phyloP scores from a whole-genome alignment of 2,888 invertebrate species.

The Isotomurus palustris region DNA sequence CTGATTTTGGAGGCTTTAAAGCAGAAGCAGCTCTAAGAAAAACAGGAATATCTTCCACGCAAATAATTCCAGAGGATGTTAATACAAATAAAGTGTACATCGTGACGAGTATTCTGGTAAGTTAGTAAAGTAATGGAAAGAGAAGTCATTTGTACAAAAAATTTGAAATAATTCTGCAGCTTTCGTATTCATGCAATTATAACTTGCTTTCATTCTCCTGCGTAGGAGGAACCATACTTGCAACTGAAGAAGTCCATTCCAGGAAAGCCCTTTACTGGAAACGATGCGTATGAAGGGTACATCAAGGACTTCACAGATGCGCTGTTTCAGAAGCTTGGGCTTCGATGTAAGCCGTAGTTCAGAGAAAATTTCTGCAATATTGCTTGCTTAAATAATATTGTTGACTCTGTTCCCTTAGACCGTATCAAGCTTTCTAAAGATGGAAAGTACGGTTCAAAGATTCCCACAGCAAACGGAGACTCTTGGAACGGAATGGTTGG shows the following conservation, averaged over 20 bases:
- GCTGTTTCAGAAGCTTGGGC: constrained; percentile 65
- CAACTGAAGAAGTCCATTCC: constrained; percentile 61
- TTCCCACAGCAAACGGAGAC: constrained; percentile 61
- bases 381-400: background rate
- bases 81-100: constrained; percentile 14
- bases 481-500: constrained; percentile 79
- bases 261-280: constrained; percentile 57
- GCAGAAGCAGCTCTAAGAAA: constrained; percentile 12
- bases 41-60: constrained; percentile 4
- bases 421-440: constrained; percentile 78
- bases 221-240: constrained; percentile 78
- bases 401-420: no score
- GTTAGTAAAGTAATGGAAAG: no score
- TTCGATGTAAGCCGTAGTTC: constrained; percentile 71
- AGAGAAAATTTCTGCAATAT: background rate
- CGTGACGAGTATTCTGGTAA: constrained; percentile 27
- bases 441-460: constrained; percentile 74
- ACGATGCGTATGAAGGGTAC: constrained; percentile 71
- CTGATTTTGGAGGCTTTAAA: constrained; percentile 28
- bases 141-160: no score
- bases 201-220: no score
- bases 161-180: no score
- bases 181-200: background rate
- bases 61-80: background rate
- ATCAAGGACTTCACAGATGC: constrained; percentile 68